Percentiles rank a stretch among this genome's conserved stretches.
Conservation (phyloP, 2,113 vertebrate species). For the human region DNA sequence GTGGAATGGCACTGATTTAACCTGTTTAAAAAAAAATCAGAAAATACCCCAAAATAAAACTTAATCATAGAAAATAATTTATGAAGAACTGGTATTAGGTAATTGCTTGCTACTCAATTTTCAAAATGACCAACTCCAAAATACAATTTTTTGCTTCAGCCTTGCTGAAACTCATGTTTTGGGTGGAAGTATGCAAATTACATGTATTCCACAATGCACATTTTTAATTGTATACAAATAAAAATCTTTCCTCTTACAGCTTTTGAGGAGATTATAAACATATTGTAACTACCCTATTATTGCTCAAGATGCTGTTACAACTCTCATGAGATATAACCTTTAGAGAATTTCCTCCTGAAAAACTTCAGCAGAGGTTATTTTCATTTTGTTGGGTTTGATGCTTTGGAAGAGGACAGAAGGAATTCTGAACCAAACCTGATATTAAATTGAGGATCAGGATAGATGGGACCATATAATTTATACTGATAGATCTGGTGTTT, state of each 20-base stretch:
- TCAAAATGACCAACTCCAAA: slow-evolving; percentile 37
- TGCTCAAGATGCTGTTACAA: not conserved
- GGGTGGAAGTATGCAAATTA: not conserved
- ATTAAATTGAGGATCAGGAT: not conserved
- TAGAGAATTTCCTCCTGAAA: not conserved
- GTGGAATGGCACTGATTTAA: not conserved
- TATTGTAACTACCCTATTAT: not conserved
- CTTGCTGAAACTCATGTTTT: slow-evolving; percentile 12
- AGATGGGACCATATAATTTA: not conserved
- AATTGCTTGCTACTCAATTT: not conserved
- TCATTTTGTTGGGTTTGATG: not conserved
- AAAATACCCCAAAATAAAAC: not conserved
- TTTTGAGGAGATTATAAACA: not conserved
- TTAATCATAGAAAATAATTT: not conserved
- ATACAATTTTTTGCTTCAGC: not conserved
- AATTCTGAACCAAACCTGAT: not conserved
- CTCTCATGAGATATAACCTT: not conserved
- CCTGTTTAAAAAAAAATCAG: not conserved
- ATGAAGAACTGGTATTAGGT: not conserved
- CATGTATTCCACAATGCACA: not conserved
- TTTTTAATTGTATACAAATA: not conserved
- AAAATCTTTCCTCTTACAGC: not conserved
- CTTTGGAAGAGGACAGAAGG: not conserved
- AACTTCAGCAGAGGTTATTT: not conserved
- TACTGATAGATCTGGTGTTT: not conserved